These are phyloP conservation scores for Lophotis ruficrista DNA, from an alignment of 2,113 vertebrate genomes.

Conservation along the genomic window DNA sequence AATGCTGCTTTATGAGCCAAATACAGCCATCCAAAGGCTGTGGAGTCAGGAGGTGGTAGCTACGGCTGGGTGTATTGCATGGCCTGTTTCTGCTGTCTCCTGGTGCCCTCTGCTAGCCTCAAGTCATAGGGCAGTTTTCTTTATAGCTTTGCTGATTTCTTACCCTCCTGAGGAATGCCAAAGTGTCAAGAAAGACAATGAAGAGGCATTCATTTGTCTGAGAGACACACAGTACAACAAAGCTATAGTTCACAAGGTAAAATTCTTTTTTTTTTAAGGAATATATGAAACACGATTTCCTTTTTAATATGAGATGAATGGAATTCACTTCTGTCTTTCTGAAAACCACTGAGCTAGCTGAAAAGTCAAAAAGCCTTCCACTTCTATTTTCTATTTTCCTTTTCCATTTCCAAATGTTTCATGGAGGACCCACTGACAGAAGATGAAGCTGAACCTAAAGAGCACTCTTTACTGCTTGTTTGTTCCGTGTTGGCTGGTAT, in stretches of 20 bases:
- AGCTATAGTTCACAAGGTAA: not conserved
- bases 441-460: not conserved
- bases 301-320: not conserved
- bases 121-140: not conserved
- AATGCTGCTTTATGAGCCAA: not conserved
- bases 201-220: not conserved
- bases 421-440: not conserved
- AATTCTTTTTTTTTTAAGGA: not conserved
- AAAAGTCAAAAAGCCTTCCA: not conserved
- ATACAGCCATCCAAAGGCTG: not conserved
- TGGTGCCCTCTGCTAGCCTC: not conserved
- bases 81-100: not conserved
- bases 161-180: not conserved
- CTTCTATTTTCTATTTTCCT: not conserved
- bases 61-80: fast-evolving
- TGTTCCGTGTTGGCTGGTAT: not conserved
- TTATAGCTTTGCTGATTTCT: not conserved
- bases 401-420: not conserved
- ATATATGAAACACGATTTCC: not conserved
- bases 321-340: not conserved
- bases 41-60: not conserved
- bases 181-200: not conserved
- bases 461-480: not conserved
- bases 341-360: not conserved
- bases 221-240: not conserved